A percentile compares a stretch with the other conserved stretches of the same genome.
Conservation (phyloP, 1,140 invertebrate species). For the Tetraneura akinire region DNA sequence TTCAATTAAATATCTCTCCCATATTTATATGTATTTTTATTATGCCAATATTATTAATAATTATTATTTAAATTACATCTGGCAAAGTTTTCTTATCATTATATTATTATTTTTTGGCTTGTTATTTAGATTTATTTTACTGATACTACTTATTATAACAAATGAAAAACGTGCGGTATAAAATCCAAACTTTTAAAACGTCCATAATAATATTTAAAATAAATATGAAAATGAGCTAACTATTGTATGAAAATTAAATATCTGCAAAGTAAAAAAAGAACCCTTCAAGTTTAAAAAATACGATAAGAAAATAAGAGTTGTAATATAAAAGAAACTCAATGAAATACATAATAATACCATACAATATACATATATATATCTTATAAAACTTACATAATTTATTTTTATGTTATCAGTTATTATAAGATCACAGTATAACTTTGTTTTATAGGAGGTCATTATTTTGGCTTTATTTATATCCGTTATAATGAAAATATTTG, state of each 20-base stretch:
- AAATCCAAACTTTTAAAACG: not conserved
- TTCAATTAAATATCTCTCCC: no score
- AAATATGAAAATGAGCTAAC: not conserved
- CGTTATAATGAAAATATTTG: no score
- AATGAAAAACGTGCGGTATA: not conserved
- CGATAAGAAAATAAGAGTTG: not conserved
- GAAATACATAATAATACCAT: not conserved
- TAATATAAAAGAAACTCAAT: not conserved
- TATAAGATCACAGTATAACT: no score
- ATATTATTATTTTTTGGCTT: not conserved
- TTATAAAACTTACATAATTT: no score
- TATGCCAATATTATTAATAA: no score
- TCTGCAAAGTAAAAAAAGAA: not conserved
- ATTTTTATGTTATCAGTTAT: no score
- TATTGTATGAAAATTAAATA: not conserved
- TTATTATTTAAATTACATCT: no score
- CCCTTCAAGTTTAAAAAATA: not conserved
- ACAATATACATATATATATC: no score
- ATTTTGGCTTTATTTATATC: no score
- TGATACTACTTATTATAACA: not conserved
- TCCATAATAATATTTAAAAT: no score
- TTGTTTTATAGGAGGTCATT: no score
- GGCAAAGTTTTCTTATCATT: not conserved
- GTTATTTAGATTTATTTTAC: not conserved
- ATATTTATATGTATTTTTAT: no score